phyloP scores from a whole-genome alignment of 2,113 vertebrate genomes.

The Coryphaenoides rupestris region DNA sequence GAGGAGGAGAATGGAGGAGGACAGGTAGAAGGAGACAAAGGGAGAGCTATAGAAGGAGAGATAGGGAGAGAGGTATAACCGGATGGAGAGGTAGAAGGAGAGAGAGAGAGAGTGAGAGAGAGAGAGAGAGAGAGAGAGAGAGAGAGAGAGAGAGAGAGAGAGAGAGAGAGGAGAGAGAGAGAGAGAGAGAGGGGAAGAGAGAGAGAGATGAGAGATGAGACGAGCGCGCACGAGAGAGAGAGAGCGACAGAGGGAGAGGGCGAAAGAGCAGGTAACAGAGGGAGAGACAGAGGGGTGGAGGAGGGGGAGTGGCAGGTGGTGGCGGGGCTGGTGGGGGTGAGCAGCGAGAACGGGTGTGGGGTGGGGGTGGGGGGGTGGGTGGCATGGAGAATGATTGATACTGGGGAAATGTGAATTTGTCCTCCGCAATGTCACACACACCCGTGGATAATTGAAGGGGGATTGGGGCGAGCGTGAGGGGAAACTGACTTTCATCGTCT shows the following conservation, averaged over 20 bases:
- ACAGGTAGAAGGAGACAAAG: too few species aligned
- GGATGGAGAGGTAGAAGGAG: too few species aligned
- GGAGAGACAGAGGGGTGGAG: too few species aligned
- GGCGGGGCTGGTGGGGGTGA: not conserved
- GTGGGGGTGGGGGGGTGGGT: not conserved
- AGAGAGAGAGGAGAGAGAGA: too few species aligned
- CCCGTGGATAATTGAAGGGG: constrained; percentile 41
- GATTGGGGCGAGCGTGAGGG: constrained; percentile 22
- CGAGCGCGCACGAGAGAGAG: constrained; percentile 29
- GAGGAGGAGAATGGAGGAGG: too few species aligned
- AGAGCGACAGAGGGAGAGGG: constrained; percentile 37
- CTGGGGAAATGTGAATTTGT: constrained; percentile 51
- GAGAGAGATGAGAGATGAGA: constrained; percentile 33
- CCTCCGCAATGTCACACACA: constrained; percentile 72
- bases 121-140: too few species aligned
- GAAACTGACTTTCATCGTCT: constrained; percentile 23
- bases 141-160: too few species aligned
- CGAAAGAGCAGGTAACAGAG: constrained; percentile 29
- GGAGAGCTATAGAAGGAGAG: too few species aligned
- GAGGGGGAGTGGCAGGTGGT: not conserved
- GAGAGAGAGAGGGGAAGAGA: constrained; percentile 35
- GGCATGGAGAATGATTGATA: constrained; percentile 35
- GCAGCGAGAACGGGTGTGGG: not conserved
- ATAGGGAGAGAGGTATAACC: too few species aligned
- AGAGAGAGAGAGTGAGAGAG: too few species aligned